phyloP scores from a whole-genome alignment of 2,888 invertebrate genomes.

The Digitonthophagus gazella region DNA sequence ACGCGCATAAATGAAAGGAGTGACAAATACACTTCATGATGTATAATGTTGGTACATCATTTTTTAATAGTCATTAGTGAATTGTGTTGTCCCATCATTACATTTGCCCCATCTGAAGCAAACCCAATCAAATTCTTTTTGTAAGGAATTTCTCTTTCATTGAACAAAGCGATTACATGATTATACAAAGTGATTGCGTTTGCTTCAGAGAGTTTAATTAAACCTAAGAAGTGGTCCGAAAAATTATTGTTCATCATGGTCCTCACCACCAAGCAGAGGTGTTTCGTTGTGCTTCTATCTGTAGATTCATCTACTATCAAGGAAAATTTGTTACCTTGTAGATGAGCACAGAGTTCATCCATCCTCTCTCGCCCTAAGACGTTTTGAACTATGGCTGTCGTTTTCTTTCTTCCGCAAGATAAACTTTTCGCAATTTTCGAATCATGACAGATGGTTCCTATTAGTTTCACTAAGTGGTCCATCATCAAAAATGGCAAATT shows the following conservation, averaged over 20 bases:
- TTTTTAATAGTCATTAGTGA: slow-evolving; percentile 10
- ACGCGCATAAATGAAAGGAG: slow-evolving; percentile 14
- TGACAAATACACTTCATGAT: slow-evolving; percentile 17
- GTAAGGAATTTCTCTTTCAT: not conserved
- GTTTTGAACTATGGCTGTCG: slow-evolving; percentile 2
- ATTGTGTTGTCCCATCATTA: slow-evolving; percentile 12
- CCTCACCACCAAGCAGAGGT: slow-evolving; percentile 7
- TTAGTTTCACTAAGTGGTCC: not conserved
- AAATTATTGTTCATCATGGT: not conserved
- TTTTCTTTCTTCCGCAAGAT: slow-evolving; percentile 2
- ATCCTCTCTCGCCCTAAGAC: not conserved
- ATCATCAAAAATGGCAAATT: not conserved
- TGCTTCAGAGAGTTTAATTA: no score
- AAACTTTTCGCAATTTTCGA: slow-evolving; percentile 5
- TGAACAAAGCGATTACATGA: slow-evolving; percentile 2
- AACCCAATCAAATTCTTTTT: slow-evolving; percentile 12
- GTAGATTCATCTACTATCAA: slow-evolving; percentile 13
- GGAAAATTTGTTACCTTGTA: slow-evolving; percentile 12
- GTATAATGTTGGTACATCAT: slow-evolving; percentile 6
- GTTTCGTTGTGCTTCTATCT: slow-evolving; percentile 1
- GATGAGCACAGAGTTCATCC: not conserved
- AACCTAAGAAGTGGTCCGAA: not conserved
- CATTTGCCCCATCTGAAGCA: slow-evolving; percentile 16
- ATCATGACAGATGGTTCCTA: slow-evolving; percentile 2
- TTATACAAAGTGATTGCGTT: slow-evolving; percentile 1